Evolutionary conservation across 2,113 vertebrate genomes (phyloP), one percentile per base, ranked within the genome.

Genomic region (Vulpes lagopus): DNA sequence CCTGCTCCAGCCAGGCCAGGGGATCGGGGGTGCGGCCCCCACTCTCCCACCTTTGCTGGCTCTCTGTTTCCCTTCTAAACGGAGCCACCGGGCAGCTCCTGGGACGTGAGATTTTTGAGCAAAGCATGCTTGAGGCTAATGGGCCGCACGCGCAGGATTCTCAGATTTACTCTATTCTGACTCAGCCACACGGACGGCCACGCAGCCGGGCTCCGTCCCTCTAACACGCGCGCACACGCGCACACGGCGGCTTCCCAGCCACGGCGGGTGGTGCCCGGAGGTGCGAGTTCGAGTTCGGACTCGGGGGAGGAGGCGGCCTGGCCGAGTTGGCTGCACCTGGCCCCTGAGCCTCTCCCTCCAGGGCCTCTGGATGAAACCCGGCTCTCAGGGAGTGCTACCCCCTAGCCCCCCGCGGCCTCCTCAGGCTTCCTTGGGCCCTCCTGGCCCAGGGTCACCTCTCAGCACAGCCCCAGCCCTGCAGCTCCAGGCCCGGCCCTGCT

Each of bases 91-190:
- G 23, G 38, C 23, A 73, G 69, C 57, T 87, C 67, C 9, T 25
- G 62, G 69, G 64, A 91, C 8, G 6, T 30, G n/a, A 82, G 80
- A 49, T 59, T 93, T 87, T 93, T 87, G 65, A 17, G 12, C 15
- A 57, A 95, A 92, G 71, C 64, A 16, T 60, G 22, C 16, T 90
- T 60, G 51, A 43, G 79, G 27, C 73, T 53, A 57, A 80, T 49
- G 86, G 89, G 73, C 57, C 30, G 43, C 14, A 30, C 55, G 59
- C 20, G 22, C n/a, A 65, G 32, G 71, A 59, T 22, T 81, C 35
- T 62, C n/a, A 82, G n/a, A 71, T 71, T 22, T 79, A 27, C 85
- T 94, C 71, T 79, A 20, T 90, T 69, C 51, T 84, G 74, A 90
- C 53, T 93, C 53, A 38, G 55, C 32, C 25, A 53, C 85, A 79